phyloP scores from a whole-genome alignment of 1,140 invertebrate genomes.

The Metaphire vulgaris region DNA sequence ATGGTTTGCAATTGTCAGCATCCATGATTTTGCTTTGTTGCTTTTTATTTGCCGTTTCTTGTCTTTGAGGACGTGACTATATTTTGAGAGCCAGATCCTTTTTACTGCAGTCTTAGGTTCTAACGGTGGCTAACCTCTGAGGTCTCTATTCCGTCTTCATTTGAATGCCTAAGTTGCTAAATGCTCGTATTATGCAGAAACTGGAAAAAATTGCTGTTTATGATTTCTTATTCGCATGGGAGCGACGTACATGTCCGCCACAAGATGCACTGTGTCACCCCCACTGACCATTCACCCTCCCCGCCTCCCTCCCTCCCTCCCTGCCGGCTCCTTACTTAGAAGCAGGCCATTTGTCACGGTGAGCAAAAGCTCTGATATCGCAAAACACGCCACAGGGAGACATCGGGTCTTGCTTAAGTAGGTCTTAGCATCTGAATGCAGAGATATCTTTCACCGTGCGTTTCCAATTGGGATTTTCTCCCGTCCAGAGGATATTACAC shows the following conservation, averaged over 20 bases:
- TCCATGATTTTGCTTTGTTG: too few relatives aligned
- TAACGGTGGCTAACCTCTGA: too few relatives aligned
- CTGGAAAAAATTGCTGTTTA: background rate
- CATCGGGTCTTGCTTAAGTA: background rate
- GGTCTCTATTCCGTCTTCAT: background rate
- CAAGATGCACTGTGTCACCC: too few relatives aligned
- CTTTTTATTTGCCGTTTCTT: too few relatives aligned
- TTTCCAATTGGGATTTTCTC: too few relatives aligned
- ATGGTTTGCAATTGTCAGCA: too few relatives aligned
- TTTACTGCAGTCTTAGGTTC: too few relatives aligned
- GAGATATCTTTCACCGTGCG: background rate
- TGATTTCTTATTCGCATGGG: conserved; percentile 1
- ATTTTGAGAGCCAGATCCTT: too few relatives aligned
- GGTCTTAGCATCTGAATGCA: background rate
- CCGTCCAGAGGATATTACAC: too few relatives aligned
- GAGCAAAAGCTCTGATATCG: background rate
- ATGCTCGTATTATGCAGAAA: background rate
- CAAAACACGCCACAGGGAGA: background rate
- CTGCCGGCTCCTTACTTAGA: background rate
- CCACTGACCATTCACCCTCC: background rate
- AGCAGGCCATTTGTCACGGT: background rate
- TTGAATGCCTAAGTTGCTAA: background rate
- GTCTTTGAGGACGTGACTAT: too few relatives aligned
- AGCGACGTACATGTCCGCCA: background rate
- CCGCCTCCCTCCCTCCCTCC: background rate